Evolutionary conservation across 2,797 vertebrate genomes (phyloP).

Genomic region (Sciaenops ocellatus): DNA sequence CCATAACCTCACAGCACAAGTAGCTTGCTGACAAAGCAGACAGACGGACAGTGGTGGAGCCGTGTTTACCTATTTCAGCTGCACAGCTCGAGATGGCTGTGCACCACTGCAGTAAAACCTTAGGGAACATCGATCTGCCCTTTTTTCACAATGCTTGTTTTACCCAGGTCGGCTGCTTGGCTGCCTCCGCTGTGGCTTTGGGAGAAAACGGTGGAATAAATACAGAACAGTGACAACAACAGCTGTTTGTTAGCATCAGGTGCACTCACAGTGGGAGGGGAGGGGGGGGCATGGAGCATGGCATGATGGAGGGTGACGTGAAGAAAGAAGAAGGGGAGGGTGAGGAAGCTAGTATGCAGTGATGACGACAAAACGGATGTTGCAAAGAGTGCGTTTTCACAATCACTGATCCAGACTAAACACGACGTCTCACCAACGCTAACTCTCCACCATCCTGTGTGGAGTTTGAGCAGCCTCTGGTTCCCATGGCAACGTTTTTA

Average conservation of each 20-base stretch:
- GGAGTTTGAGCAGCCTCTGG: slow-evolving; percentile 44
- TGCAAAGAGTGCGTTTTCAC: background rate
- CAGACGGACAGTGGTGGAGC: slow-evolving; percentile 51
- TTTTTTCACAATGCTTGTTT: slow-evolving; percentile 76
- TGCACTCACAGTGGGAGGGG: slow-evolving; percentile 14
- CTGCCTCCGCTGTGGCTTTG: slow-evolving; percentile 74
- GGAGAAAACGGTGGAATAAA: slow-evolving; percentile 69
- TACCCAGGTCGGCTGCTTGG: slow-evolving; percentile 67
- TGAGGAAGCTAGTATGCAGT: slow-evolving; percentile 37
- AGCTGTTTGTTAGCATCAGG: slow-evolving; percentile 66
- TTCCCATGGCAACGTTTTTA: slow-evolving; percentile 60
- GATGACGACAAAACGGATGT: background rate
- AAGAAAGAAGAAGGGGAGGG: background rate
- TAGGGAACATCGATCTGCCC: slow-evolving; percentile 83
- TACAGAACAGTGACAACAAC: slow-evolving; percentile 66
- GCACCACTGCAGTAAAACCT: slow-evolving; percentile 87
- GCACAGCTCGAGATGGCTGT: slow-evolving; percentile 82
- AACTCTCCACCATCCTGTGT: slow-evolving; percentile 7
- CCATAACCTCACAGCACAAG: slow-evolving; percentile 64
- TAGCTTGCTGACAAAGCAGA: slow-evolving; percentile 75
- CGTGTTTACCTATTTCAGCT: slow-evolving; percentile 82
- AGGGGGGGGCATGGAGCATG: slow-evolving; percentile 16
- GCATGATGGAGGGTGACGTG: slow-evolving; percentile 36
- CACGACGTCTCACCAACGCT: background rate
- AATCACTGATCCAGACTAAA: background rate